Evolutionary conservation across 2,113 vertebrate genomes (phyloP).

Genomic region (Todiramphus chloris): DNA sequence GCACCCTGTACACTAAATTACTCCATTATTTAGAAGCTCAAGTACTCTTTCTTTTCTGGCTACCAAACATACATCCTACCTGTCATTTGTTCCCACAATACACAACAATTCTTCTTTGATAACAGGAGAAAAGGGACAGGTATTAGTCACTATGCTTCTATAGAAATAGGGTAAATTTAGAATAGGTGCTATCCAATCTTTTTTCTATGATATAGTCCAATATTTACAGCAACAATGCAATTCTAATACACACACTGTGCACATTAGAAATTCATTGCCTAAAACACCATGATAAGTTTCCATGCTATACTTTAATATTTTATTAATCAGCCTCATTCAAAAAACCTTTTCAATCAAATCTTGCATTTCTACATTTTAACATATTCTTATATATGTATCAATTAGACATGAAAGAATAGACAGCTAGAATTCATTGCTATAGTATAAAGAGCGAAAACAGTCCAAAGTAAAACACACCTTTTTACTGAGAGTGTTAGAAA

Average conservation of each 20-base stretch:
- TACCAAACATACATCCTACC: not conserved
- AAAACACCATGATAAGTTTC: not conserved
- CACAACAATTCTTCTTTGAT: not conserved
- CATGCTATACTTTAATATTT: not conserved
- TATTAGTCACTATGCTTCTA: not conserved
- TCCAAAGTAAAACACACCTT: not conserved
- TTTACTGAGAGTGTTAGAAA: not conserved
- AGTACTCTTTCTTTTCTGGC: not conserved
- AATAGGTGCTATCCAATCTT: not conserved
- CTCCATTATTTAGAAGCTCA: not conserved
- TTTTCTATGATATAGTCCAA: not conserved
- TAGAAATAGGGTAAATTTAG: not conserved
- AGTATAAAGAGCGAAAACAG: not conserved
- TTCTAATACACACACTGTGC: not conserved
- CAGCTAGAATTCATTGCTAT: not conserved
- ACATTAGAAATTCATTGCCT: not conserved
- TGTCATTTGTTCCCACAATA: not conserved
- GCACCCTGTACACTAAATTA: not conserved
- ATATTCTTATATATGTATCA: not conserved
- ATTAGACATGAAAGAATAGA: not conserved
- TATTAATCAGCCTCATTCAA: not conserved
- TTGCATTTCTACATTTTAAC: not conserved
- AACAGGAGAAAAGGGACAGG: not conserved
- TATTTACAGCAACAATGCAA: not conserved
- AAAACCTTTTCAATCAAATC: not conserved